These are phyloP conservation scores for Sebastes kiyomatsui DNA, from an alignment of 2,797 vertebrate species.

Conservation along the genomic window DNA sequence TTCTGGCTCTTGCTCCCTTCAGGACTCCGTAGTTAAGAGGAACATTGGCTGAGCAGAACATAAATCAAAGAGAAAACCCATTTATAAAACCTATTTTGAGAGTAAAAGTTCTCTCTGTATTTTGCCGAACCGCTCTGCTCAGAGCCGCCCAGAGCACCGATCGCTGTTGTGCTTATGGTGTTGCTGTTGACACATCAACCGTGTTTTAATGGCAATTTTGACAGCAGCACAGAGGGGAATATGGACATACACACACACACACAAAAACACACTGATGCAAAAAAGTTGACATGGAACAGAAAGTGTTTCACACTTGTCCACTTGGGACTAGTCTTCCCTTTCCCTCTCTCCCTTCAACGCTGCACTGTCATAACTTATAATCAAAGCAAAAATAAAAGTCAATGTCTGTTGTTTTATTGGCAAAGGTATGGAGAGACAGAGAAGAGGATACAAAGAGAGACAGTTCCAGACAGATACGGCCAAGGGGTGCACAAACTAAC, in stretches of 20 bases:
- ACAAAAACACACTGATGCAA: too few relatives aligned
- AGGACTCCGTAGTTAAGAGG: slow-evolving; percentile 6
- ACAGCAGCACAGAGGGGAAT: slow-evolving; percentile 23
- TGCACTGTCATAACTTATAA: slow-evolving; percentile 19
- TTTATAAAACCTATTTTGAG: slow-evolving; percentile 24
- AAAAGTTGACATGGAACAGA: not conserved
- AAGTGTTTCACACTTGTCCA: not conserved
- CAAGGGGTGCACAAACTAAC: not conserved
- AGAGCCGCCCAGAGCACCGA: not conserved
- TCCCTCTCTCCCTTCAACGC: not conserved
- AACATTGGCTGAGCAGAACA: slow-evolving; percentile 3
- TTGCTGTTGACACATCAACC: slow-evolving; percentile 42
- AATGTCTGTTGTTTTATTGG: not conserved
- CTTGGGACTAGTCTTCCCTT: not conserved
- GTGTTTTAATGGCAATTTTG: slow-evolving; percentile 58
- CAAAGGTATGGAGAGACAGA: not conserved
- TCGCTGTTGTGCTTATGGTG: slow-evolving; percentile 1
- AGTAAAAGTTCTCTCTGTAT: slow-evolving; percentile 17
- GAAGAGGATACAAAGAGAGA: too few relatives aligned
- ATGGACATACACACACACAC: not conserved
- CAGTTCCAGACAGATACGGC: not conserved
- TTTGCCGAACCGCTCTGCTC: not conserved
- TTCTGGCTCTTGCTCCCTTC: not conserved
- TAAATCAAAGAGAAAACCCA: slow-evolving; percentile 30
- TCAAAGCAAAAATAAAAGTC: slow-evolving; percentile 27